A percentile compares a stretch with the other conserved stretches of the same genome.
These are phyloP conservation scores for Cephonodes hylas DNA, from an alignment of 2,888 invertebrate genomes.

Conservation along the genomic window DNA sequence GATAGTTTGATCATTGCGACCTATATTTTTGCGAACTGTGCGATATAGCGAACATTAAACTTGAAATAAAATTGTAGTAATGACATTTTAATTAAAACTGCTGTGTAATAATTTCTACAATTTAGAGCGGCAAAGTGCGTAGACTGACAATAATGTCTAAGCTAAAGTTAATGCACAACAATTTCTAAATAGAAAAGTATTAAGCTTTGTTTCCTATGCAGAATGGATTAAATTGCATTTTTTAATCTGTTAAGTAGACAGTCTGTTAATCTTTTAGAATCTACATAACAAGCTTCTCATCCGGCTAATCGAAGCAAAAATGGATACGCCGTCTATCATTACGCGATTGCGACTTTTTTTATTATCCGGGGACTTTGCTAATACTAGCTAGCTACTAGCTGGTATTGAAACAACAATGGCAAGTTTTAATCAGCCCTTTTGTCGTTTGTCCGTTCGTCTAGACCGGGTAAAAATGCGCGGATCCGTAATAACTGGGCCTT, in stretches of 20 bases:
- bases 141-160: too few relatives aligned
- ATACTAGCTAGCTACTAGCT: constrained; percentile 32
- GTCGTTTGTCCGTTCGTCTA: constrained; percentile 67
- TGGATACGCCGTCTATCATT: constrained; percentile 23
- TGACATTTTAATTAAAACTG: background rate
- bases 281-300: background rate
- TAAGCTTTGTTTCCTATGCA: background rate
- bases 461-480: constrained; percentile 62
- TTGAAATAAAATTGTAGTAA: background rate
- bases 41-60: background rate
- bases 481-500: constrained; percentile 45
- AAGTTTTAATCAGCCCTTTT: constrained; percentile 75
- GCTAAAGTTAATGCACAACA: background rate
- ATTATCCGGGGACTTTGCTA: constrained; percentile 27
- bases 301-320: constrained; percentile 9
- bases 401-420: constrained; percentile 58
- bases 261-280: background rate
- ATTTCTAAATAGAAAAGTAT: background rate
- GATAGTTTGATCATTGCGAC: background rate
- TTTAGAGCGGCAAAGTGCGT: background rate
- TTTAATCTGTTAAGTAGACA: background rate
- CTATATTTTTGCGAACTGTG: background rate
- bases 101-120: too few relatives aligned
- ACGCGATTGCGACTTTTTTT: constrained; percentile 31
- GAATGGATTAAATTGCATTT: background rate